These are phyloP conservation scores for Harpegnathos saltator DNA, from an alignment of 1,140 invertebrate species.

Conservation along the genomic window DNA sequence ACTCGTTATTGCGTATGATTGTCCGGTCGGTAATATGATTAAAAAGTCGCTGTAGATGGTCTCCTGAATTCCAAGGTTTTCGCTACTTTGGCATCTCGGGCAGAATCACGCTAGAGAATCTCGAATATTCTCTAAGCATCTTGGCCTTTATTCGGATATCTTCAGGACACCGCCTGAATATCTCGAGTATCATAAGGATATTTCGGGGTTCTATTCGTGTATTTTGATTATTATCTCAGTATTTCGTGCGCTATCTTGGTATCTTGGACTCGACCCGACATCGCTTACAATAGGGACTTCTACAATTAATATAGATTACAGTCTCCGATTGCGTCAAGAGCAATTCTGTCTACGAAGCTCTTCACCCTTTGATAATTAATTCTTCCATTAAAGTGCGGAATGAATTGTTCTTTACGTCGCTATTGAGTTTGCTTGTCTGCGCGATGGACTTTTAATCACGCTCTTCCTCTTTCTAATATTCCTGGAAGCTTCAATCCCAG, in stretches of 20 bases:
- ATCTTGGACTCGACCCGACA: too few species aligned
- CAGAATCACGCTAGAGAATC: too few species aligned
- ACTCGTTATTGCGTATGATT: not conserved
- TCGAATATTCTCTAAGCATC: too few species aligned
- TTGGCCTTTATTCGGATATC: too few species aligned
- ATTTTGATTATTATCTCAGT: too few species aligned
- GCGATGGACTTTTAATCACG: not conserved
- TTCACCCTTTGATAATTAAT: conserved; percentile 25
- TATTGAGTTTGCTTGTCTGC: not conserved
- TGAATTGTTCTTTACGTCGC: conserved; percentile 21
- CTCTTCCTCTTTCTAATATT: conserved; percentile 17
- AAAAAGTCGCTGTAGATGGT: not conserved
- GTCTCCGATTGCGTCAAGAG: conserved; percentile 1
- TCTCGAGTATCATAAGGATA: too few species aligned
- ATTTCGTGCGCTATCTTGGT: too few species aligned
- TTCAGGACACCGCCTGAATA: too few species aligned
- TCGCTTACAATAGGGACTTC: conserved; percentile 1
- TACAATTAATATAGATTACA: not conserved
- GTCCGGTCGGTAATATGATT: not conserved
- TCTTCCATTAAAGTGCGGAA: conserved; percentile 35
- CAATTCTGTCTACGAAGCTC: not conserved
- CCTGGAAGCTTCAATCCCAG: not conserved
- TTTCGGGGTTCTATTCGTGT: too few species aligned
- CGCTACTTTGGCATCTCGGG: too few species aligned
- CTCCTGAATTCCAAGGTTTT: too few species aligned